Evolutionary conservation across 2,888 invertebrate species (phyloP), one percentile per base, ranked within the genome.

Genomic region (Crioceris asparagi): DNA sequence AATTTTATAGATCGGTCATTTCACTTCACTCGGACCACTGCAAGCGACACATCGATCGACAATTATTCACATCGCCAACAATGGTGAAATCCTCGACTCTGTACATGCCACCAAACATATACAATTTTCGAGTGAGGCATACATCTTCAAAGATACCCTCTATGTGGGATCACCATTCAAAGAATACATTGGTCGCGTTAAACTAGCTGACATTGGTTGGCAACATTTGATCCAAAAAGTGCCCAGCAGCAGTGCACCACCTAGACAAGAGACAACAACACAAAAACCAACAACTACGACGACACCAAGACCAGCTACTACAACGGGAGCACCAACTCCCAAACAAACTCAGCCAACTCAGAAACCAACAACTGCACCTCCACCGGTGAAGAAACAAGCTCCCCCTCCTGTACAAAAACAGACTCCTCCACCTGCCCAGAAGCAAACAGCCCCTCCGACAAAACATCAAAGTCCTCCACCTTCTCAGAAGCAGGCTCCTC

Each of bases 101-200:
- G 76, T 82, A 52, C 66, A 65, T 23, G 68, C 70, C 15, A 51
- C 79, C 2, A 36, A 45, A 0, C 2, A 3, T n/a, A 15, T 33
- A 7, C 11, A 14, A 11, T 14, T 11, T 15, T 10, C 14, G 10
- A 77, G 79, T 48, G 83, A 85, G 51, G 78, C 77, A 2, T 68
- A 77, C 42, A 72, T 82, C 31, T 73, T 70, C 53, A 72, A 75
- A 34, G 74, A 75, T 47, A 69, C 71, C 48, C 60, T 85, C 10
- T 77, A 76, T 53, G 60, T 80, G 19, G 86, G 83, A 14, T 75
- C 74, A 11, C 84, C 85, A 1, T 75, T 71, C 46, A 75, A 77
- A 53, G 66, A 74, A 37, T 82, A 69, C 49, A 59, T 86, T 30
- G 79, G 70, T 1, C 69, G 75, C 36, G 70, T 83, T n/a, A 71